Base-by-base conservation (phyloP, 2,888 invertebrate species). In the Latrodectus hesperus region DNA sequence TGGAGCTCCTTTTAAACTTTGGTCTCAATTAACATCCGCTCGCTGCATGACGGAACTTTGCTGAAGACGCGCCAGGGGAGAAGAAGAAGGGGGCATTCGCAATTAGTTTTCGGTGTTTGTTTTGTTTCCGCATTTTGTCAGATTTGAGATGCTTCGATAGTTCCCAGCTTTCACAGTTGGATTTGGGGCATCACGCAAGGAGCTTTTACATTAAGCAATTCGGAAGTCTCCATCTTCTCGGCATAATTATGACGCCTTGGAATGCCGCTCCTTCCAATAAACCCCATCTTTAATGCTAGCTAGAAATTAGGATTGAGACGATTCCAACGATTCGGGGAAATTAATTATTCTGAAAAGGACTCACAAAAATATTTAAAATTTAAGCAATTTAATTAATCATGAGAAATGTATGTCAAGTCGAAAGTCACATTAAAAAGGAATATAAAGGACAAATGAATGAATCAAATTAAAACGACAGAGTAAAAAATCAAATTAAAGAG, bases 121-220 rank as follows among this genome's bases (percentile, higher is more conserved):
- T 60, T 60, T 60, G 60, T 60, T 60, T 60, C 60, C 60, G 60
- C 60, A 60, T 60, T 60, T n/a, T 60, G 60, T 60, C 60, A 60
- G 60, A 16, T 60, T 60, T n/a, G 60, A 38, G 38, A 38, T 38
- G 38, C 38, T 38, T 38, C 38, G 60, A 60, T 16, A 60, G n/a
- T 60, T 60, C n/a, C n/a, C 16, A n/a, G 60, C 60, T 60, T 60
- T 60, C n/a, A 12, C 60, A 60, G n/a, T 60, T 60, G 38, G 38
- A 16, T 9, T 60, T 12, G n/a, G 60, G n/a, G 10, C 11, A 16
- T 60, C n/a, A 60, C 60, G 60, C 60, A 16, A 38, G 4, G 38
- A 38, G 12, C 60, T 16, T 60, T 60, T 14, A 12, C n/a, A 14
- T 60, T 60, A 60, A 60, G 60, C n/a, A n/a, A 38, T 60, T 60